These are phyloP conservation scores for Meloidogyne hapla DNA, from an alignment of 1,140 invertebrate genomes.

Conservation along the genomic window DNA sequence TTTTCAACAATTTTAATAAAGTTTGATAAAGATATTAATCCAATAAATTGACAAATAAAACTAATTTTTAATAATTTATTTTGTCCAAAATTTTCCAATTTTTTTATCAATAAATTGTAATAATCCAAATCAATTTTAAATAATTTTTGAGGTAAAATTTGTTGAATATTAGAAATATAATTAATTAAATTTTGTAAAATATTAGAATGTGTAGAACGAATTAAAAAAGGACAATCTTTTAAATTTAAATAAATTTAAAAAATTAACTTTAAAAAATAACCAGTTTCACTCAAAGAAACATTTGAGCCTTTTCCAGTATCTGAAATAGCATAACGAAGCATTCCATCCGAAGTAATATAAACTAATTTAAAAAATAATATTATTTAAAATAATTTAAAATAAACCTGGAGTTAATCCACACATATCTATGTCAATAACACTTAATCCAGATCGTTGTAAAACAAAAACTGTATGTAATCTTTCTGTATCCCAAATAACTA, in stretches of 20 bases:
- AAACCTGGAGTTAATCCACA: conserved; percentile 54
- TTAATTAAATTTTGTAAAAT: background rate
- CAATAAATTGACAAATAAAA: background rate
- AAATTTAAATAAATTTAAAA: background rate
- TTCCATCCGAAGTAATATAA: conserved; percentile 54
- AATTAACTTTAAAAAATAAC: background rate
- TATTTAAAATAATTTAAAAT: background rate
- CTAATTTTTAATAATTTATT: background rate
- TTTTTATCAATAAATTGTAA: background rate
- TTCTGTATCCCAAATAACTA: conserved; percentile 59
- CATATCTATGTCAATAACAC: conserved; percentile 56
- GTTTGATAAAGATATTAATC: background rate
- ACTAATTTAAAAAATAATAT: conserved; percentile 26
- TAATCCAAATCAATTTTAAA: background rate
- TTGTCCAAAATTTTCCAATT: background rate
- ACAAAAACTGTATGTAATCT: conserved; percentile 47
- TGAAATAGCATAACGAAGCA: conserved; percentile 40
- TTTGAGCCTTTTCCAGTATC: conserved; percentile 22
- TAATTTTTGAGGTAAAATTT: background rate
- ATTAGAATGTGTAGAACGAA: conserved; percentile 4
- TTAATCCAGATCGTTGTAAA: conserved; percentile 36
- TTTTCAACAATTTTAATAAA: background rate
- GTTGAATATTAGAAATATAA: background rate
- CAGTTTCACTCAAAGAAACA: background rate
- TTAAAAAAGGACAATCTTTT: conserved; percentile 13